Evolutionary conservation across 2,888 invertebrate species (phyloP).

Genomic region (Nemurella pictetii): DNA sequence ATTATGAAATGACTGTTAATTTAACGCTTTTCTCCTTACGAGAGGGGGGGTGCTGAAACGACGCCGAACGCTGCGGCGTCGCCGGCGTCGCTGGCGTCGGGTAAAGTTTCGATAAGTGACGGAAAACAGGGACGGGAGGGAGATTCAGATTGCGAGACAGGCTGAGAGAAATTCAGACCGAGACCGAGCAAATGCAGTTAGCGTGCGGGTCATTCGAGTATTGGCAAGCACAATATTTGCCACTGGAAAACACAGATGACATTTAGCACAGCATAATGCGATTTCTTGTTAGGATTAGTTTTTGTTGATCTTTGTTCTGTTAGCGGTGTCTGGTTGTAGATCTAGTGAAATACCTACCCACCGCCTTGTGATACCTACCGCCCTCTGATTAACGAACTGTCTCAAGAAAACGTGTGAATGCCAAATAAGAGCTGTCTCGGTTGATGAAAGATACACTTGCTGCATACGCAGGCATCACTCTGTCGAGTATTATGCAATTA

Average conservation of each 20-base stretch:
- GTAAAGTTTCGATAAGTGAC: not conserved
- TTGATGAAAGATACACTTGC: not conserved
- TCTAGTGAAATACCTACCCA: not conserved
- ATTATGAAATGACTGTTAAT: not conserved
- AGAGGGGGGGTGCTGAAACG: not conserved
- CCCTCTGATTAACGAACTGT: not conserved
- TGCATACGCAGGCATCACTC: not conserved
- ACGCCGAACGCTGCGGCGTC: not conserved
- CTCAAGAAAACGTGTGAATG: not conserved
- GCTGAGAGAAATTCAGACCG: not conserved
- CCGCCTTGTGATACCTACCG: not conserved
- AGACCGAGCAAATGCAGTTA: conserved; percentile 1
- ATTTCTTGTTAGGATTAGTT: not conserved
- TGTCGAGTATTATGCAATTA: not conserved
- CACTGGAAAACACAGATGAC: not conserved
- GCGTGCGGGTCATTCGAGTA: conserved; percentile 14
- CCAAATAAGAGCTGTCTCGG: not conserved
- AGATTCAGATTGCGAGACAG: not conserved
- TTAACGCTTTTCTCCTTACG: not conserved
- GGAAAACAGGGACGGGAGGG: not conserved
- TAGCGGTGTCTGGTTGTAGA: not conserved
- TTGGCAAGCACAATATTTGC: conserved; percentile 10
- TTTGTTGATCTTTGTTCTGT: conserved; percentile 11
- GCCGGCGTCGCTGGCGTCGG: too few relatives aligned
- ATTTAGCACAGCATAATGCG: conserved; percentile 1